A percentile compares a stretch with the other conserved stretches of the same genome.
Conservation (phyloP, 2,113 vertebrate genomes). For the Hepsetus odoe region DNA sequence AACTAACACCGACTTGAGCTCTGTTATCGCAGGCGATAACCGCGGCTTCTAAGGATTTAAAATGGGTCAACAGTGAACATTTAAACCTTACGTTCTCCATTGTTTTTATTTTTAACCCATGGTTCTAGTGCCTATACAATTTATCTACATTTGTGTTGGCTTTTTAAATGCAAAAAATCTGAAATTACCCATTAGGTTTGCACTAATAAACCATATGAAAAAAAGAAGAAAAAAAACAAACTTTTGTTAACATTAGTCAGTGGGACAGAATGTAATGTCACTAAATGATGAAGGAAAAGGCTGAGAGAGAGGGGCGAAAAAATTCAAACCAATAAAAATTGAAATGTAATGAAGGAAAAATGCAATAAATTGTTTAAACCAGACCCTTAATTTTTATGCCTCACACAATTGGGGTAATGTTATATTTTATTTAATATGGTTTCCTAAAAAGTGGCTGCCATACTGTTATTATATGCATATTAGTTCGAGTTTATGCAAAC, state of each 20-base stretch:
- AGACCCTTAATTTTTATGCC: neutral
- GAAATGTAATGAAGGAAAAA: neutral
- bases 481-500: neutral
- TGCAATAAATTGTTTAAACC: neutral
- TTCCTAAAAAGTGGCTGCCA: neutral
- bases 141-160: neutral
- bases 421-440: neutral
- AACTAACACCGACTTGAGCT: no score
- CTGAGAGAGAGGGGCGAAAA: no score
- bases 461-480: conserved; percentile 4
- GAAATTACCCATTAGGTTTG: neutral
- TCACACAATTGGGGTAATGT: neutral
- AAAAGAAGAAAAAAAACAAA: neutral
- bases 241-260: neutral
- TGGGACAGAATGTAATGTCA: neutral
- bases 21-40: neutral
- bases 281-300: neutral
- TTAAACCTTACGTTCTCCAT: neutral
- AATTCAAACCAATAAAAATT: neutral
- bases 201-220: neutral
- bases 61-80: neutral
- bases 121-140: conserved; percentile 11
- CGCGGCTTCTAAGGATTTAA: neutral
- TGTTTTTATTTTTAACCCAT: neutral
- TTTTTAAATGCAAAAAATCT: conserved; percentile 1